Base-by-base conservation (phyloP, 2,113 vertebrate genomes). In the Ochotona princeps region DNA sequence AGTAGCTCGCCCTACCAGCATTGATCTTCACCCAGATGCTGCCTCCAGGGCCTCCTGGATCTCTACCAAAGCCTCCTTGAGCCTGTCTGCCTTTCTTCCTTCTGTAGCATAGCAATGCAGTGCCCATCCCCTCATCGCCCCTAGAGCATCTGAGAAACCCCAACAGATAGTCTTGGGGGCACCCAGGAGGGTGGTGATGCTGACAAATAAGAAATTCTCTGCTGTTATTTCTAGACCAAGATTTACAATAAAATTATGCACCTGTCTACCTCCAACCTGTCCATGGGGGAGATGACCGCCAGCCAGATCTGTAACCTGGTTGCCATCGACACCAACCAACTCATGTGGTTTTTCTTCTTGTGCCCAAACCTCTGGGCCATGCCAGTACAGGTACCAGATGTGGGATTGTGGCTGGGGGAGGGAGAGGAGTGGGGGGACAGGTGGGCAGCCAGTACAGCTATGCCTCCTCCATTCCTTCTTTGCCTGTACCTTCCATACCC, bases 281-380 rank as follows among this genome's bases (percentile, higher is more conserved):
- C 99, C 32, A 99, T 99, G 99, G 99, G 99, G 1, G 99, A 99
- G 95, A 99, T 99, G 97, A 99, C 99, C 0, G 99, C 99, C 1
- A 99, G 98, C 20, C 99, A 99, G 97, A 99, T 99, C 97, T 99
- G 99, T 97, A 99, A 99, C 97, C 98, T 99, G 88, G 99, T 99
- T 73, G 99, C 99, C 93, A 99, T 99, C 84, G 99, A 99, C 94
- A 99, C 99, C 97, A 99, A 99, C 96, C 99, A 99, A 95, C 98
- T 99, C 70, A 99, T 99, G 99, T 99, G 99, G 99, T 99, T 99
- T 98, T 99, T 99, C 97, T 99, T 99, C 96, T 98, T 99, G 69
- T 99, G 99, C 95, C 99, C 99, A 60, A 99, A 99, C 97, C 98
- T 99, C 93, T 99, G 99, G 98, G 99, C 99, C 66, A 99, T 99